Evolutionary conservation across 2,113 vertebrate species (phyloP).

Genomic region (Triplophysa rosa): DNA sequence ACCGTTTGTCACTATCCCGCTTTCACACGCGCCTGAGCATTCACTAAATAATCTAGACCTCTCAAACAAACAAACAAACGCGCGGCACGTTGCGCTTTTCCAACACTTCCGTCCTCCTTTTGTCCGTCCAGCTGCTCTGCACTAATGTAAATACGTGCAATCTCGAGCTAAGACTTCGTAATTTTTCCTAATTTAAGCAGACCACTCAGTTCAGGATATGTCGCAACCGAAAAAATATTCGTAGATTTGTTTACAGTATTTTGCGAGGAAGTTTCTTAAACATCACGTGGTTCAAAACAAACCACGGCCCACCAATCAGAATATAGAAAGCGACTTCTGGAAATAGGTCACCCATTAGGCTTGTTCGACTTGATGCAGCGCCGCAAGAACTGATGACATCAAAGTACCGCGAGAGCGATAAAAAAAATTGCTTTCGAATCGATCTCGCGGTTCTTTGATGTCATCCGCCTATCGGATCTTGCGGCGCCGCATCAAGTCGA

Average conservation of each 20-base stretch:
- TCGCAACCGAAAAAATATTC: neutral
- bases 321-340: neutral
- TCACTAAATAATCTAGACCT: neutral
- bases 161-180: neutral
- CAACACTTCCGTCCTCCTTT: conserved; percentile 9
- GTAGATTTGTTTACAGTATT: conserved; percentile 68
- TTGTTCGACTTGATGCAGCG: no score
- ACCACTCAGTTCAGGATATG: neutral
- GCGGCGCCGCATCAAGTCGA: no score
- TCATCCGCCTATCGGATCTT: no score
- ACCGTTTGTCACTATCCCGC: neutral
- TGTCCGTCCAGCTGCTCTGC: neutral
- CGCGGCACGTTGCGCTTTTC: neutral
- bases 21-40: neutral
- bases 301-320: conserved; percentile 65
- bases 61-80: conserved; percentile 30
- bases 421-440: no score
- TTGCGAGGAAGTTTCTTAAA: conserved; percentile 63
- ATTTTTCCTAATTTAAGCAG: neutral
- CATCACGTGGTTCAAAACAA: conserved; percentile 66
- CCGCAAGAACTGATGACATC: neutral
- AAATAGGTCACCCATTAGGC: conserved; percentile 70
- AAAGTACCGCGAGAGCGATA: no score
- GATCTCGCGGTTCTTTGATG: no score
- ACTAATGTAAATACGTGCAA: no score